These are phyloP conservation scores for Mesochorus sp. DNA, from an alignment of 2,888 invertebrate species.

Conservation along the genomic window DNA sequence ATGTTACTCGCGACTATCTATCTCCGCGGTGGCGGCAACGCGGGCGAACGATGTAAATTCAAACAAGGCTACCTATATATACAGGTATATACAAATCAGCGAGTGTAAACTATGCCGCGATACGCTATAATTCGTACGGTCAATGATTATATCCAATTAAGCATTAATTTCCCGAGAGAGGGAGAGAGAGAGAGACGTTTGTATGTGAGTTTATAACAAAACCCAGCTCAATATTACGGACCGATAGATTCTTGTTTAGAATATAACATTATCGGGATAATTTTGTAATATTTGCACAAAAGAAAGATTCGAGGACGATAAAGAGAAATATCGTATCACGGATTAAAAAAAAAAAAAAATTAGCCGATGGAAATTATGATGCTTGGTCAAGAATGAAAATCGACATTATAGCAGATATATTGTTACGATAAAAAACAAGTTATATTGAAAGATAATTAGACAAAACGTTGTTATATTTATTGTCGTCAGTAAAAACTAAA, in stretches of 20 bases:
- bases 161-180: slow-evolving; percentile 62
- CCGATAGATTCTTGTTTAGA: slow-evolving; percentile 26
- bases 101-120: slow-evolving; percentile 33
- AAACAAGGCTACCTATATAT: slow-evolving; percentile 44
- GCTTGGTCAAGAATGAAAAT: background rate
- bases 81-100: slow-evolving; percentile 47
- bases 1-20: slow-evolving; percentile 58
- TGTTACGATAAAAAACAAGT: background rate
- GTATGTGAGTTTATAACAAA: slow-evolving; percentile 27
- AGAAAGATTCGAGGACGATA: slow-evolving; percentile 29
- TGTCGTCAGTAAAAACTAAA: too few species aligned
- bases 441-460: too few species aligned
- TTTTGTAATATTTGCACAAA: slow-evolving; percentile 47
- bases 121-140: slow-evolving; percentile 55
- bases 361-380: background rate
- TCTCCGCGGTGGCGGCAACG: slow-evolving; percentile 38
- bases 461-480: too few species aligned
- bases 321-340: slow-evolving; percentile 16
- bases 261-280: slow-evolving; percentile 42
- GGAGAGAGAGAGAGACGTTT: slow-evolving; percentile 21
- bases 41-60: slow-evolving; percentile 53
- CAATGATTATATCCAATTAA: slow-evolving; percentile 63
- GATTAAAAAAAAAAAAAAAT: background rate
- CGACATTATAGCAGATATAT: background rate
- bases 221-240: slow-evolving; percentile 45